These are phyloP conservation scores for Paedocypris micromegethes DNA, from an alignment of 2,797 vertebrate species.

Conservation along the genomic window DNA sequence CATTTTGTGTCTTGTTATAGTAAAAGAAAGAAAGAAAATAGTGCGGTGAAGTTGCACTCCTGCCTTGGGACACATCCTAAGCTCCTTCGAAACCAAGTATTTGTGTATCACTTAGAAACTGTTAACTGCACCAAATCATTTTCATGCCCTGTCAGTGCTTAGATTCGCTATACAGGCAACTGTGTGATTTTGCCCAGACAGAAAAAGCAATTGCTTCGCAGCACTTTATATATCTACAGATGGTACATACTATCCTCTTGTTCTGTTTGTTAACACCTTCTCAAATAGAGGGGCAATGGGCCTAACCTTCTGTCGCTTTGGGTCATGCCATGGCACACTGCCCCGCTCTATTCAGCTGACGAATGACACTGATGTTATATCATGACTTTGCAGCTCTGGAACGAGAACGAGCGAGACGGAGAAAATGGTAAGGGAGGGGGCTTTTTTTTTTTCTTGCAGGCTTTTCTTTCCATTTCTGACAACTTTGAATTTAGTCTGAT, in stretches of 20 bases:
- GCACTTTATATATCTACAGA: slow-evolving; percentile 27
- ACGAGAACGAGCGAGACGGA: slow-evolving; percentile 46
- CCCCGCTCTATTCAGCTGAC: slow-evolving; percentile 40
- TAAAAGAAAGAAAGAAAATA: slow-evolving; percentile 61
- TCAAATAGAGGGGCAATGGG: slow-evolving; percentile 30
- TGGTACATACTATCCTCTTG: slow-evolving; percentile 17
- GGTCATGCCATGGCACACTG: slow-evolving; percentile 46
- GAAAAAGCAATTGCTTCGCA: slow-evolving; percentile 18
- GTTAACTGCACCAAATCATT: slow-evolving; percentile 59
- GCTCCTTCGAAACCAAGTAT: slow-evolving; percentile 48
- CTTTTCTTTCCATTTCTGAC: slow-evolving; percentile 42
- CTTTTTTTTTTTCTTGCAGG: slow-evolving; percentile 42
- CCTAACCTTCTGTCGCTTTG: slow-evolving; percentile 47
- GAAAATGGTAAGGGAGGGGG: slow-evolving; percentile 24
- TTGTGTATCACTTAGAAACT: slow-evolving; percentile 53
- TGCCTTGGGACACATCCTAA: slow-evolving; percentile 48
- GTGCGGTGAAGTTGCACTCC: slow-evolving; percentile 43
- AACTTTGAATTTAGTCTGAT: slow-evolving; percentile 40
- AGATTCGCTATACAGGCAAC: slow-evolving; percentile 53
- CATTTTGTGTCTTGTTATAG: slow-evolving; percentile 52
- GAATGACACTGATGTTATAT: slow-evolving; percentile 46
- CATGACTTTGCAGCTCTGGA: slow-evolving; percentile 48
- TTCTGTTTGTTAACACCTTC: slow-evolving; percentile 25
- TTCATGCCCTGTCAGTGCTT: slow-evolving; percentile 50
- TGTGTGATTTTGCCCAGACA: slow-evolving; percentile 33